Evolutionary conservation across 2,888 invertebrate species (phyloP), one percentile per base, ranked within the genome.

Genomic region (Cactoblastis cactorum): DNA sequence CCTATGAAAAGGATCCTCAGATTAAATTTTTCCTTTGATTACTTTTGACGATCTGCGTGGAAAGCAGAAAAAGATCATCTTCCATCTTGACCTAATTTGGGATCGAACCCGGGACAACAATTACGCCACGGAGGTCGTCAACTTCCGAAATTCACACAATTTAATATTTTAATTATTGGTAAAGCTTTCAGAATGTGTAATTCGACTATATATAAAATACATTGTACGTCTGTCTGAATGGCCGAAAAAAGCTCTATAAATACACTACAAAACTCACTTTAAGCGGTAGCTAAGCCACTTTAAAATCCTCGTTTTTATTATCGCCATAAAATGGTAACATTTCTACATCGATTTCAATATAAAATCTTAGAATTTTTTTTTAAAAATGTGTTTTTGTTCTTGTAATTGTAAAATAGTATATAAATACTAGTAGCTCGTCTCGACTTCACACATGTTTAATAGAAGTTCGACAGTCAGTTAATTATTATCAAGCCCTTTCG

Each of bases 231-330:
- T 11, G 49, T 53, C 49, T 41, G 49, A 56, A 63, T 55, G 56
- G 55, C 54, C 54, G 62, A 59, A 61, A 59, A 59, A 60, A 53
- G 57, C 58, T 56, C 59, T 55, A 62, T 66, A 72, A 69, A 67
- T 67, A 62, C 52, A 50, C 57, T 57, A 65, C 69, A 68, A 76
- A 77, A 62, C 56, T 54, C 56, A 77, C 62, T 60, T 66, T 65
- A 56, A 55, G 57, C 55, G 56, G 43, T 57, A 55, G 64, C 66
- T 65, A 70, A 71, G 63, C 65, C 65, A 67, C 72, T 69, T 67
- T 69, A 69, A 77, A 77, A 72, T 70, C 67, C 65, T 55, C 53
- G 51, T 56, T 71, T 75, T 77, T 75, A 77, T 67, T 65, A 63
- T 53, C 47, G 54, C 58, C 58, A 65, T 71, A 70, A 70, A 69